These are phyloP conservation scores for Struthio camelus DNA, from an alignment of 2,113 vertebrate species.

Conservation along the genomic window DNA sequence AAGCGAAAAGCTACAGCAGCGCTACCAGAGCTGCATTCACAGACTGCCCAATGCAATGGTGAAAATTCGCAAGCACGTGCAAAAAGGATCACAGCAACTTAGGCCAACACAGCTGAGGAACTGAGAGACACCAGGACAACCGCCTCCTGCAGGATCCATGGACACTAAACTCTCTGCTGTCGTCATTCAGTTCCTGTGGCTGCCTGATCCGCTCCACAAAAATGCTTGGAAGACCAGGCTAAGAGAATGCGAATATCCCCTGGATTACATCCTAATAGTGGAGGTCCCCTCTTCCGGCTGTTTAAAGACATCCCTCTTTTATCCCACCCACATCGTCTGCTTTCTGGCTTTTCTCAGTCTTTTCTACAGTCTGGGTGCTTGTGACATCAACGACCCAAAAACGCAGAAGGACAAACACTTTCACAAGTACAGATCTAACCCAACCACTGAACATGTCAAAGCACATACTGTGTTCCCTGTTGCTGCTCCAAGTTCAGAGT, in stretches of 20 bases:
- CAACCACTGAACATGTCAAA: neutral
- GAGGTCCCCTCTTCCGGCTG: neutral
- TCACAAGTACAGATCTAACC: neutral
- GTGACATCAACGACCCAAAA: neutral
- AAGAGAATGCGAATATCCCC: neutral
- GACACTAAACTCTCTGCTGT: neutral
- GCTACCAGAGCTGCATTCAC: neutral
- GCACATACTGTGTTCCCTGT: neutral
- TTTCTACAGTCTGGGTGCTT: neutral
- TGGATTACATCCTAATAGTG: neutral
- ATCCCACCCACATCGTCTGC: accelerated
- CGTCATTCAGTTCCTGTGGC: neutral
- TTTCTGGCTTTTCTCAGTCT: neutral
- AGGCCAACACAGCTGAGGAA: neutral
- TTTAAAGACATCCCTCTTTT: neutral
- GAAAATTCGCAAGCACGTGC: neutral
- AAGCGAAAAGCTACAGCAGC: accelerated
- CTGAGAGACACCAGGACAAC: neutral
- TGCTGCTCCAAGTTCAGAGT: neutral
- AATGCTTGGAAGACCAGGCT: neutral
- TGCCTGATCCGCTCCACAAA: neutral
- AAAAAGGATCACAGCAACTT: accelerated
- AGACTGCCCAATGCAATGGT: accelerated
- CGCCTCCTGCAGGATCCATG: neutral
- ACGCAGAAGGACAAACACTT: neutral